phyloP scores from a whole-genome alignment of 2,888 invertebrate species.

The Leptinotarsa rubiginosa region DNA sequence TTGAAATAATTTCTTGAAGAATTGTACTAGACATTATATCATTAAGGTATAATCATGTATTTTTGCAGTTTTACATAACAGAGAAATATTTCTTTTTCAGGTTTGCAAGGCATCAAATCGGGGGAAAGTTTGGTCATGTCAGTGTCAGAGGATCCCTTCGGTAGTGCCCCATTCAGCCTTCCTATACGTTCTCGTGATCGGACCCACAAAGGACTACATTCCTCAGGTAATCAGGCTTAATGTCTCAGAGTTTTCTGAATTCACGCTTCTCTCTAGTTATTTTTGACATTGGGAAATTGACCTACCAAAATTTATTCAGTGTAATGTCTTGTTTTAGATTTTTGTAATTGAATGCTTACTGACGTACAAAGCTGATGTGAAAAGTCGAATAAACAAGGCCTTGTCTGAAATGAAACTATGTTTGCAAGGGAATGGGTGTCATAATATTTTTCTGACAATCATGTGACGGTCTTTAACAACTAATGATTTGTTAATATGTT shows the following conservation, averaged over 20 bases:
- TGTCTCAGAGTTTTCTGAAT: slow-evolving; percentile 18
- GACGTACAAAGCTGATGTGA: background rate
- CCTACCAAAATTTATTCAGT: background rate
- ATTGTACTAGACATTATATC: background rate
- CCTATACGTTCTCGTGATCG: slow-evolving; percentile 67
- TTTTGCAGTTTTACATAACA: background rate
- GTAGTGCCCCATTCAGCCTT: slow-evolving; percentile 84
- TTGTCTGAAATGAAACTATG: background rate
- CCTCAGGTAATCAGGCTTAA: slow-evolving; percentile 66
- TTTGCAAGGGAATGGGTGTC: background rate
- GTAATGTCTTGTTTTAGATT: background rate
- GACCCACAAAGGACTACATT: slow-evolving; percentile 59
- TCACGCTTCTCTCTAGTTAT: slow-evolving; percentile 14
- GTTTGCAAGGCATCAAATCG: slow-evolving; percentile 72
- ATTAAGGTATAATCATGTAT: background rate
- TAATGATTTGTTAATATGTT: background rate
- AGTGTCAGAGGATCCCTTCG: slow-evolving; percentile 81
- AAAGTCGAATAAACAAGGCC: background rate
- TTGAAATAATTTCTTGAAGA: background rate
- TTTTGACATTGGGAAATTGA: background rate
- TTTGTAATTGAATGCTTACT: background rate
- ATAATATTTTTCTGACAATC: slow-evolving; percentile 16
- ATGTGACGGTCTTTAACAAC: background rate
- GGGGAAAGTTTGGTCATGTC: slow-evolving; percentile 78
- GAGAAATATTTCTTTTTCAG: background rate